These are phyloP conservation scores for Anoplopoma fimbria DNA, from an alignment of 2,113 vertebrate species.

Conservation along the genomic window DNA sequence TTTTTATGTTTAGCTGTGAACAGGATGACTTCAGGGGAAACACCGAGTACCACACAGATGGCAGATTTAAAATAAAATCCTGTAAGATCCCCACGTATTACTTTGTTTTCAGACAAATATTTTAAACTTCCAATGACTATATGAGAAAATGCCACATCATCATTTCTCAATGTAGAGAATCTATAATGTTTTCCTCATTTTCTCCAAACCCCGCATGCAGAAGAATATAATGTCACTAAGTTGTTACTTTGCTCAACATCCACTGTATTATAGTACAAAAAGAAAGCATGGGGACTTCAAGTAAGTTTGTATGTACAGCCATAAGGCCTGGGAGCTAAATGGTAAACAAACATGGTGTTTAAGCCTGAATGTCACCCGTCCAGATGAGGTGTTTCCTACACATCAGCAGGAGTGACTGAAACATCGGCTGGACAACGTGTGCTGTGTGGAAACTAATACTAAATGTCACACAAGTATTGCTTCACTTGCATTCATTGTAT, in stretches of 20 bases:
- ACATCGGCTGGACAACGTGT: constrained; percentile 51
- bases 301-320: constrained; percentile 81
- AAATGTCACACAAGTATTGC: constrained; percentile 82
- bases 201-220: constrained; percentile 77
- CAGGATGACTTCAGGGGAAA: background rate
- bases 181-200: constrained; percentile 37
- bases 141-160: background rate
- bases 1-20: constrained; percentile 16
- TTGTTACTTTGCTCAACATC: constrained; percentile 73
- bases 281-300: constrained; percentile 78
- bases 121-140: constrained; percentile 3
- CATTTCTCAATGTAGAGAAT: constrained; percentile 11
- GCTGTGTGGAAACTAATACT: constrained; percentile 65
- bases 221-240: constrained; percentile 71
- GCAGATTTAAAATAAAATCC: constrained; percentile 24
- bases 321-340: constrained; percentile 48
- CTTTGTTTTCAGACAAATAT: constrained; percentile 11
- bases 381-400: constrained; percentile 27
- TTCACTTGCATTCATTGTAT: constrained; percentile 64
- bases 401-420: constrained; percentile 29
- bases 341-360: constrained; percentile 54
- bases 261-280: constrained; percentile 78
- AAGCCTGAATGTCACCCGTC: constrained; percentile 56
- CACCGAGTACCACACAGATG: background rate
- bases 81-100: constrained; percentile 6